Evolutionary conservation across 2,888 invertebrate species (phyloP).

Genomic region (Willowsia nigromaculata): DNA sequence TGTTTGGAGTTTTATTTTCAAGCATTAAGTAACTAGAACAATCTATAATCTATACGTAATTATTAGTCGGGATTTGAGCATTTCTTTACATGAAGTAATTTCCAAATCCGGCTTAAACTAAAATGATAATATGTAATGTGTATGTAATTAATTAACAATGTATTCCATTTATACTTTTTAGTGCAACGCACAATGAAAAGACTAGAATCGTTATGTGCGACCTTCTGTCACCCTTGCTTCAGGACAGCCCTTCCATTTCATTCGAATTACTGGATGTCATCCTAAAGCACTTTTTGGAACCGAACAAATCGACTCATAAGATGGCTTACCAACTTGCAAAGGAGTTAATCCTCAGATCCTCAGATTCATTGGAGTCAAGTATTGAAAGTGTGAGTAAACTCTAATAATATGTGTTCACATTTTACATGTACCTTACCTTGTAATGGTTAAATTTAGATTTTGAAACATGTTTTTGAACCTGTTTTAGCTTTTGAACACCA

Average conservation of each 20-base stretch:
- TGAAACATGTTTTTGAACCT: too few relatives aligned
- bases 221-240: slow-evolving; percentile 94
- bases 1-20: slow-evolving; percentile 96
- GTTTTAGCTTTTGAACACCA: neutral
- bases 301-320: slow-evolving; percentile 92
- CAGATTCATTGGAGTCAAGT: slow-evolving; percentile 87
- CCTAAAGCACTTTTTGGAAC: slow-evolving; percentile 95
- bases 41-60: too few relatives aligned
- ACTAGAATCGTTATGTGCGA: slow-evolving; percentile 98
- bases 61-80: too few relatives aligned
- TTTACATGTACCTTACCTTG: too few relatives aligned
- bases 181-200: slow-evolving; percentile 97
- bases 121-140: too few relatives aligned
- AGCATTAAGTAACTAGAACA: slow-evolving; percentile 98
- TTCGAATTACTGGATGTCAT: slow-evolving; percentile 96
- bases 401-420: too few relatives aligned
- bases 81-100: too few relatives aligned
- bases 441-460: too few relatives aligned
- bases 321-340: slow-evolving; percentile 93
- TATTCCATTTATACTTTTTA: slow-evolving; percentile 74
- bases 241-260: slow-evolving; percentile 96
- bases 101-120: too few relatives aligned
- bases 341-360: slow-evolving; percentile 93
- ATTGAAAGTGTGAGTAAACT: slow-evolving; percentile 84
- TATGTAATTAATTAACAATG: neutral